Percentiles rank a stretch among this genome's conserved stretches.
Conservation (phyloP, 2,797 vertebrate genomes). For the Mastacembelus armatus region DNA sequence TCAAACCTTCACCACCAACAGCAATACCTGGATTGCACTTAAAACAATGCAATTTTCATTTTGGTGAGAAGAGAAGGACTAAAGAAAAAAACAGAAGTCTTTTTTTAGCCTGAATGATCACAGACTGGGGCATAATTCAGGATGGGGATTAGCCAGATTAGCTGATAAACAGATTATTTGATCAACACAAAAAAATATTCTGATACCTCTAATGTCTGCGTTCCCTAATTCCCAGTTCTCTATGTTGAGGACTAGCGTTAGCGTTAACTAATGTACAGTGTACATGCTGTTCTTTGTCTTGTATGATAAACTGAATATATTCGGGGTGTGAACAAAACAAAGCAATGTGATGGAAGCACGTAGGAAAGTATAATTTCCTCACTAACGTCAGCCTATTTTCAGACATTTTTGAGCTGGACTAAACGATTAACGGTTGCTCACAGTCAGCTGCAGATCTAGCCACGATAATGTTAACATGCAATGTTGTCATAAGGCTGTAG, state of each 20-base stretch:
- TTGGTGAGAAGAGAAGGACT: neutral
- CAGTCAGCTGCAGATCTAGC: neutral
- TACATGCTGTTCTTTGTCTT: too few relatives aligned
- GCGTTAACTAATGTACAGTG: too few relatives aligned
- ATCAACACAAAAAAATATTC: neutral
- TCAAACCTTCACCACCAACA: slow-evolving; percentile 14
- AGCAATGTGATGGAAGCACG: too few relatives aligned
- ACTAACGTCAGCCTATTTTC: too few relatives aligned
- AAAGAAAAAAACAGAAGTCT: too few relatives aligned
- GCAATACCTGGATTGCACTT: slow-evolving; percentile 5
- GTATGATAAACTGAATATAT: too few relatives aligned
- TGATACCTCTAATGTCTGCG: neutral
- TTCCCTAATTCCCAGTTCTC: too few relatives aligned
- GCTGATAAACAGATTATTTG: neutral
- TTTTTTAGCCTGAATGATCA: neutral
- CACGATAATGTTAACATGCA: neutral
- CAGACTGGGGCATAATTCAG: neutral
- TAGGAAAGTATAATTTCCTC: too few relatives aligned
- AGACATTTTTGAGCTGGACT: too few relatives aligned
- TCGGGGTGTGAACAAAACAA: too few relatives aligned
- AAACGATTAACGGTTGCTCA: neutral
- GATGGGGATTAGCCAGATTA: neutral
- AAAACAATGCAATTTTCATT: slow-evolving; percentile 3
- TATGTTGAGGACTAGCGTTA: too few relatives aligned
- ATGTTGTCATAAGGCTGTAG: slow-evolving; percentile 31